These are phyloP conservation scores for Cryptomyrus ogoouensis DNA, from an alignment of 2,113 vertebrate genomes.

Conservation along the genomic window DNA sequence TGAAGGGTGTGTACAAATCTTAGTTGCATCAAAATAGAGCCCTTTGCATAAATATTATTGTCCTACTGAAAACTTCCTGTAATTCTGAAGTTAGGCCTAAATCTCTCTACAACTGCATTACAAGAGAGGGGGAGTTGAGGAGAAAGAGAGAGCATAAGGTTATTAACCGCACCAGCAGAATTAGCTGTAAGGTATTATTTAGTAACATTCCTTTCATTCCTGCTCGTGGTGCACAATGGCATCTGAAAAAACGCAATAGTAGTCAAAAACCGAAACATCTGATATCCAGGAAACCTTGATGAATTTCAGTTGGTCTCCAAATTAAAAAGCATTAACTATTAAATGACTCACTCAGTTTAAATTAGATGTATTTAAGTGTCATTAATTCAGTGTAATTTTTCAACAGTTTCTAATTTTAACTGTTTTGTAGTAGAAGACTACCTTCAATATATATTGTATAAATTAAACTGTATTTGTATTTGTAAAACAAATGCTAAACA, in stretches of 20 bases:
- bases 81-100: background rate
- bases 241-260: background rate
- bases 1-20: too few relatives aligned
- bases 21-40: too few relatives aligned
- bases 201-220: background rate
- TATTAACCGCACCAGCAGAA: background rate
- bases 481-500: too few relatives aligned
- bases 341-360: background rate
- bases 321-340: background rate
- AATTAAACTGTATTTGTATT: too few relatives aligned
- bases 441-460: too few relatives aligned
- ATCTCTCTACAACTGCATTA: background rate
- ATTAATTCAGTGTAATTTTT: background rate
- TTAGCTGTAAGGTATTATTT: background rate
- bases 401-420: background rate
- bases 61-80: too few relatives aligned
- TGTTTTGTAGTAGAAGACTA: too few relatives aligned
- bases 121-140: background rate
- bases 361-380: background rate
- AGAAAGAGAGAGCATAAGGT: background rate
- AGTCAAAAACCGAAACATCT: background rate
- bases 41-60: too few relatives aligned
- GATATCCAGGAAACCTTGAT: too few relatives aligned
- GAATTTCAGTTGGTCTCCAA: too few relatives aligned
- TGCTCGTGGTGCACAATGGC: background rate